A percentile compares a stretch with the other conserved stretches of the same genome.
Evolutionary conservation across 2,888 invertebrate species (phyloP).

Genomic region (Nysson spinosus): DNA sequence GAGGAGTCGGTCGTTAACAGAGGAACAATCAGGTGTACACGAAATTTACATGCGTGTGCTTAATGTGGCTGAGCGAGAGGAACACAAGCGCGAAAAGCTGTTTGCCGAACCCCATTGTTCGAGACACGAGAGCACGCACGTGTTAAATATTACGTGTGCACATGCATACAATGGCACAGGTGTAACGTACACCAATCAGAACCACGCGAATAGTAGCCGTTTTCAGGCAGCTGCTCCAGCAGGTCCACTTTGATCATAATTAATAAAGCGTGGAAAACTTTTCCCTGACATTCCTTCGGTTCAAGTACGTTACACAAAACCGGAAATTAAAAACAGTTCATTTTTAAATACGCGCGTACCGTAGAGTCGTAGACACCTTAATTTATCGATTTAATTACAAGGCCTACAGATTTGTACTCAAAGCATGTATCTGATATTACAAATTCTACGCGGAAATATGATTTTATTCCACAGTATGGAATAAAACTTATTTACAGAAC

Average conservation of each 20-base stretch:
- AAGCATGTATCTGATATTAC: no score
- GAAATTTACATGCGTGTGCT: slow-evolving; percentile 60
- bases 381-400: no score
- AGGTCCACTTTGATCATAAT: background rate
- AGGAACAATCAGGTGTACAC: slow-evolving; percentile 57
- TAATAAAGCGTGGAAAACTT: no score
- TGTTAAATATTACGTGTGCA: slow-evolving; percentile 57
- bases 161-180: slow-evolving; percentile 38
- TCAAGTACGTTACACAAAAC: background rate
- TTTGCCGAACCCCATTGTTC: slow-evolving; percentile 54
- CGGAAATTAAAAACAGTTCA: no score
- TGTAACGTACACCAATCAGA: slow-evolving; percentile 52
- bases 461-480: no score
- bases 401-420: no score
- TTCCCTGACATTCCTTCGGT: background rate
- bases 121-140: slow-evolving; percentile 32
- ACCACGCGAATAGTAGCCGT: slow-evolving; percentile 23
- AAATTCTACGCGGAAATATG: no score
- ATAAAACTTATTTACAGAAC: no score
- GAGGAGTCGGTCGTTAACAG: slow-evolving; percentile 49
- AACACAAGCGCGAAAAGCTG: slow-evolving; percentile 59
- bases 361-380: no score
- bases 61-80: slow-evolving; percentile 50
- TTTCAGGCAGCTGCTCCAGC: slow-evolving; percentile 42
- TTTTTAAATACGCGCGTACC: no score